phyloP scores from a whole-genome alignment of 2,888 invertebrate genomes.

The Cinara cedri region DNA sequence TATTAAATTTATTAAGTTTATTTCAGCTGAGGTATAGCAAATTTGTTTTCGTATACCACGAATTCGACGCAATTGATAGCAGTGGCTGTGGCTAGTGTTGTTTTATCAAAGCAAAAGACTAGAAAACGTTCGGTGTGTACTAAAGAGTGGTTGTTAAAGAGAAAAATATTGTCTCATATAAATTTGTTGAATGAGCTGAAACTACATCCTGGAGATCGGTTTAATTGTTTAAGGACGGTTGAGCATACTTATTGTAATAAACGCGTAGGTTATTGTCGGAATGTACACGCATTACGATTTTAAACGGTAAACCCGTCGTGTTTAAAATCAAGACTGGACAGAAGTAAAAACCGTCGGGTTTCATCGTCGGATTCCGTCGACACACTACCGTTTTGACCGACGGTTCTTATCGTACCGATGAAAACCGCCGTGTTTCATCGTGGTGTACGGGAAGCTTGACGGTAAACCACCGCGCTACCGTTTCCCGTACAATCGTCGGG shows the following conservation, averaged over 20 bases:
- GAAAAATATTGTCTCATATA: not conserved
- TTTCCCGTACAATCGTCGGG: no score
- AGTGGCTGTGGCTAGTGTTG: not conserved
- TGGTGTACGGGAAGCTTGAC: no score
- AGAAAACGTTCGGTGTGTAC: not conserved
- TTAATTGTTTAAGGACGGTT: not conserved
- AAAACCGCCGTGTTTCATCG: no score
- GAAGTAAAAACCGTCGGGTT: no score
- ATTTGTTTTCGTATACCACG: no score
- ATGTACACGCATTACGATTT: slow-evolving; percentile 1
- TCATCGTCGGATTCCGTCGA: no score
- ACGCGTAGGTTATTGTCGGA: not conserved
- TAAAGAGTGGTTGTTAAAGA: not conserved
- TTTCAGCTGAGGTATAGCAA: no score
- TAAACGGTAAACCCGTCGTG: not conserved
- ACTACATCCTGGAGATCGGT: not conserved
- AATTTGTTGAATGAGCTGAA: not conserved
- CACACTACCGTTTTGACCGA: no score
- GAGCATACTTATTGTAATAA: not conserved
- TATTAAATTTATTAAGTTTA: no score
- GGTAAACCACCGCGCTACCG: no score
- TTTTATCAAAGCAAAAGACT: slow-evolving; percentile 9
- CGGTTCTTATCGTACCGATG: no score
- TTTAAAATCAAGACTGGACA: slow-evolving; percentile 7
- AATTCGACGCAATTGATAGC: not conserved